Percentiles rank a stretch among this genome's conserved stretches.
Evolutionary conservation across 2,888 invertebrate species (phyloP).

Genomic region (Atethmia centrago): DNA sequence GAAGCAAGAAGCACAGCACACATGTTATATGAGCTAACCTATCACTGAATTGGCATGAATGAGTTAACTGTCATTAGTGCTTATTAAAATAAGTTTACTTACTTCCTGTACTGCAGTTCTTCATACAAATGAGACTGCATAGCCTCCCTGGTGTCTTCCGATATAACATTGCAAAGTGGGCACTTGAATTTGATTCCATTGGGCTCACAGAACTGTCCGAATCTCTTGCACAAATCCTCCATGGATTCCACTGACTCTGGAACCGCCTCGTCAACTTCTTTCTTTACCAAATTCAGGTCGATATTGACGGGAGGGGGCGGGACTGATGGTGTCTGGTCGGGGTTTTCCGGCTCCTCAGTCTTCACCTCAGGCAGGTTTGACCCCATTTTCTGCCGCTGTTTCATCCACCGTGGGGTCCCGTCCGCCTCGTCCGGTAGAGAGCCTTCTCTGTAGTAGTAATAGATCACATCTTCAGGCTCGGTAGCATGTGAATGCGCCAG

Average conservation of each 20-base stretch:
- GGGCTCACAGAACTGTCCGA: conserved; percentile 87
- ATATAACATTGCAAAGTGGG: conserved; percentile 91
- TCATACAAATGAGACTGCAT: conserved; percentile 92
- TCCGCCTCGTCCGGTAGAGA: conserved; percentile 77
- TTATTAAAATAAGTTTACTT: conserved; percentile 65
- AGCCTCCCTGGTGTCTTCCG: conserved; percentile 89
- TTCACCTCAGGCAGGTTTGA: conserved; percentile 72
- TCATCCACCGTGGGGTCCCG: conserved; percentile 81
- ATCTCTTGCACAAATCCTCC: conserved; percentile 77
- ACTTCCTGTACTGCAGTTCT: conserved; percentile 93
- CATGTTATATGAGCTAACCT: not conserved
- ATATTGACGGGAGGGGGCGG: conserved; percentile 54
- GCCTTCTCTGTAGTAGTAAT: conserved; percentile 90
- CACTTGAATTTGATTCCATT: conserved; percentile 90
- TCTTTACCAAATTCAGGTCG: conserved; percentile 83
- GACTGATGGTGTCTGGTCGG: conserved; percentile 35
- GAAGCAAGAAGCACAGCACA: not conserved
- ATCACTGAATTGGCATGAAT: not conserved
- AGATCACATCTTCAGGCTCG: conserved; percentile 80
- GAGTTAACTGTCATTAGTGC: not conserved
- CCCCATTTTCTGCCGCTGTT: conserved; percentile 75
- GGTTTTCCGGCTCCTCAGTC: conserved; percentile 68
- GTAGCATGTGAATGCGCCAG: conserved; percentile 90
- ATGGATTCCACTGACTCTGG: conserved; percentile 65
- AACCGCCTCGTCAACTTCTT: conserved; percentile 70